phyloP scores from a whole-genome alignment of 2,113 vertebrate species.

The Ciconia maguari region DNA sequence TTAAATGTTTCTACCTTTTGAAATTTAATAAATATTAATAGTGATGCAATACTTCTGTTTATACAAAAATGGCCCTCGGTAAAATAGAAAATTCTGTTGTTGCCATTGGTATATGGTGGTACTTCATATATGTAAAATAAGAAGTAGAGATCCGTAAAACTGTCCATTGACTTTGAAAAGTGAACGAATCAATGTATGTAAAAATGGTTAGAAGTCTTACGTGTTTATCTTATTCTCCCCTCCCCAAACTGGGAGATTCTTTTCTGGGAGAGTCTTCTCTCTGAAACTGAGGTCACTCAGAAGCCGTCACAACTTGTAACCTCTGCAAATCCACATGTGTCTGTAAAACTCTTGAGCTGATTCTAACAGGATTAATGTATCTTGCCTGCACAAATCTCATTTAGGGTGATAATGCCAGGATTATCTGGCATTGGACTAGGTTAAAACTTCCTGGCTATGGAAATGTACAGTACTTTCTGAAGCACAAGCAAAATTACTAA shows the following conservation, averaged over 20 bases:
- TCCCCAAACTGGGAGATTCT: background rate
- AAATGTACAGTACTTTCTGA: background rate
- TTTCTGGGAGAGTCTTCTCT: background rate
- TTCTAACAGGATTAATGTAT: conserved; percentile 26
- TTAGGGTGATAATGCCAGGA: background rate
- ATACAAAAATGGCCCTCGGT: background rate
- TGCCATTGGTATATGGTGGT: background rate
- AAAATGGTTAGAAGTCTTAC: background rate
- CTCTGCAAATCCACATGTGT: background rate
- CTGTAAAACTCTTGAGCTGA: background rate
- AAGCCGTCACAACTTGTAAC: background rate
- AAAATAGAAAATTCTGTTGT: background rate
- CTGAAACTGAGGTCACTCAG: background rate
- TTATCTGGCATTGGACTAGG: background rate
- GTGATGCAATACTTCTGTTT: background rate
- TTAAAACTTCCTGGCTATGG: background rate
- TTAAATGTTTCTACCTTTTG: background rate
- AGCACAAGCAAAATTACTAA: background rate
- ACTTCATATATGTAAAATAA: background rate
- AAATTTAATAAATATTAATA: background rate
- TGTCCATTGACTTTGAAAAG: background rate
- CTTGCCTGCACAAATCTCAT: conserved; percentile 13
- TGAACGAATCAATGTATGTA: background rate
- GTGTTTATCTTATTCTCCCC: background rate
- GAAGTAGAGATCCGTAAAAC: background rate